Conservation (phyloP, 2,797 vertebrate species). For the Phoebastria nigripes region DNA sequence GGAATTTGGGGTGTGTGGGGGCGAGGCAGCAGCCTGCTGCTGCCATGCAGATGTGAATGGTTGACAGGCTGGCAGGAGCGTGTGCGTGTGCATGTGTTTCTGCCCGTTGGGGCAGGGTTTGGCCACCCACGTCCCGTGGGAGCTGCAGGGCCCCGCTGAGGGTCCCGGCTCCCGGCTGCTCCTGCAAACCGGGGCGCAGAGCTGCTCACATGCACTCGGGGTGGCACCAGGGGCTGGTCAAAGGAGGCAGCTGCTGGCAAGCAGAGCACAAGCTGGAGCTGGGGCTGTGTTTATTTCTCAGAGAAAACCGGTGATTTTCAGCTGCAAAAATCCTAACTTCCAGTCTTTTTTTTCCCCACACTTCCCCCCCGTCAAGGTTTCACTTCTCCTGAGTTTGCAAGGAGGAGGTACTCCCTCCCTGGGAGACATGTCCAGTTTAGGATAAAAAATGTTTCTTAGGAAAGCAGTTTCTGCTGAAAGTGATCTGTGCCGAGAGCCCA, state of each 20-base stretch:
- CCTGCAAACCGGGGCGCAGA: fast-evolving
- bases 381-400: background rate
- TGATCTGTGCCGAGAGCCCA: fast-evolving
- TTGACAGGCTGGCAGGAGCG: background rate
- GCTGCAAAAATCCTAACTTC: background rate
- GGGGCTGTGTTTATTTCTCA: background rate
- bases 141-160: background rate
- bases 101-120: background rate
- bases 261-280: background rate
- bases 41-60: fast-evolving
- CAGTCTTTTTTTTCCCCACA: background rate
- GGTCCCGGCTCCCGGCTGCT: background rate
- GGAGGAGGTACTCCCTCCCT: background rate
- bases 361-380: background rate
- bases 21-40: background rate
- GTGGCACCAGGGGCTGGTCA: background rate
- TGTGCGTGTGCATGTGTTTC: background rate
- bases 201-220: fast-evolving
- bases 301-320: background rate
- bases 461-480: background rate
- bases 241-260: background rate
- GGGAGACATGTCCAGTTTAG: background rate
- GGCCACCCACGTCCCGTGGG: fast-evolving
- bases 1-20: fast-evolving
- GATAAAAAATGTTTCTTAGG: background rate